Evolutionary conservation across 2,888 invertebrate species (phyloP).

Genomic region (Apodemia duryi): DNA sequence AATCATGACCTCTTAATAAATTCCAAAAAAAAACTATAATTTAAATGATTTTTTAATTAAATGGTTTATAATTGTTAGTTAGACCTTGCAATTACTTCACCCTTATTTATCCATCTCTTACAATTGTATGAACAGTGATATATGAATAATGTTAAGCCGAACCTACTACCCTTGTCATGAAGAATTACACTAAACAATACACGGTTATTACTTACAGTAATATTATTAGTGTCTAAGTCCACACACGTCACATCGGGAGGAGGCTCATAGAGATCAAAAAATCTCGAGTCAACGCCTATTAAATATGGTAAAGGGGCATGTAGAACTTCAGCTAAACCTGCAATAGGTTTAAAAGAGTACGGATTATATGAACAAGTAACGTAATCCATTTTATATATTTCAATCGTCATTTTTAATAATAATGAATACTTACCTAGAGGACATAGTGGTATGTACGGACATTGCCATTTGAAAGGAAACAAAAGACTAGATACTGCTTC

Average conservation of each 20-base stretch:
- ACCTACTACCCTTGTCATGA: too few species aligned
- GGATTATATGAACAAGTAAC: conserved; percentile 9
- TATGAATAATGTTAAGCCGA: too few species aligned
- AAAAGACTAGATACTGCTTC: conserved; percentile 97
- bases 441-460: conserved; percentile 99
- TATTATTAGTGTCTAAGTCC: conserved; percentile 98
- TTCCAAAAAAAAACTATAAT: too few species aligned
- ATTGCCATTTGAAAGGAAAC: conserved; percentile 99
- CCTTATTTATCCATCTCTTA: too few species aligned
- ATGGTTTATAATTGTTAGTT: too few species aligned
- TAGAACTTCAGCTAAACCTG: conserved; percentile 94
- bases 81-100: too few species aligned
- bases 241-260: conserved; percentile 98
- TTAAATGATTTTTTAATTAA: too few species aligned
- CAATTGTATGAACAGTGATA: too few species aligned
- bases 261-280: conserved; percentile 98
- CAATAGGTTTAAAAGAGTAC: conserved; percentile 30
- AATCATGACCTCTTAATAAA: too few species aligned
- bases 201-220: conserved; percentile 82
- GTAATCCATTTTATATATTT: background rate
- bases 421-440: conserved; percentile 85
- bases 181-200: too few species aligned
- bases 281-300: conserved; percentile 97
- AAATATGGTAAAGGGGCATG: conserved; percentile 98
- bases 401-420: background rate